Percentiles rank a stretch among this genome's conserved stretches.
These are phyloP conservation scores for Toxonevra muliebris DNA, from an alignment of 2,888 invertebrate genomes.

Conservation along the genomic window DNA sequence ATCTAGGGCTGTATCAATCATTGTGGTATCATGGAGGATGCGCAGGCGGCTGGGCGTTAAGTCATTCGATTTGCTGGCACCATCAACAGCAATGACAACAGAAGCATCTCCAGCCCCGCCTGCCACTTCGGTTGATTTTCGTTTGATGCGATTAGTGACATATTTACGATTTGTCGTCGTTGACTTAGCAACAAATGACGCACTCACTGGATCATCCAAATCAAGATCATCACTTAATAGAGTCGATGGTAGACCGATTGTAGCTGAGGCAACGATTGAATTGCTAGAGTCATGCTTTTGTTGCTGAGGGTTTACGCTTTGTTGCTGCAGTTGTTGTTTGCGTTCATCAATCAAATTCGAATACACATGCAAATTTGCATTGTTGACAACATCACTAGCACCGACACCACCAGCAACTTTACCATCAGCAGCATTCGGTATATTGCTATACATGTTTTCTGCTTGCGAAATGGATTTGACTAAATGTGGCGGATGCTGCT, in stretches of 20 bases:
- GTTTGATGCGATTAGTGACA: conserved; percentile 24
- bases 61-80: conserved; percentile 39
- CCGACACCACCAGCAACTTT: conserved; percentile 17
- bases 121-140: too few species aligned
- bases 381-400: conserved; percentile 7
- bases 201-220: conserved; percentile 64
- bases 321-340: conserved; percentile 43
- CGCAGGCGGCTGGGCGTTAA: conserved; percentile 68
- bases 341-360: conserved; percentile 63
- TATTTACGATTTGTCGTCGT: conserved; percentile 32
- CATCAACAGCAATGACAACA: background rate
- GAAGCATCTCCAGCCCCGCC: background rate
- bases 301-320: conserved; percentile 21
- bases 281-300: conserved; percentile 15
- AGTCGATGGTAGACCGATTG: conserved; percentile 52
- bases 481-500: conserved; percentile 30
- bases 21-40: conserved; percentile 85
- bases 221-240: conserved; percentile 64
- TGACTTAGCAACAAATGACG: conserved; percentile 57
- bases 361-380: conserved; percentile 61
- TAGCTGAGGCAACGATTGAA: conserved; percentile 19
- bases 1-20: conserved; percentile 90
- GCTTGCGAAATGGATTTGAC: conserved; percentile 57
- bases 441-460: conserved; percentile 65
- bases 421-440: conserved; percentile 52